phyloP scores from a whole-genome alignment of 2,888 invertebrate genomes.

The Ceramica pisi region DNA sequence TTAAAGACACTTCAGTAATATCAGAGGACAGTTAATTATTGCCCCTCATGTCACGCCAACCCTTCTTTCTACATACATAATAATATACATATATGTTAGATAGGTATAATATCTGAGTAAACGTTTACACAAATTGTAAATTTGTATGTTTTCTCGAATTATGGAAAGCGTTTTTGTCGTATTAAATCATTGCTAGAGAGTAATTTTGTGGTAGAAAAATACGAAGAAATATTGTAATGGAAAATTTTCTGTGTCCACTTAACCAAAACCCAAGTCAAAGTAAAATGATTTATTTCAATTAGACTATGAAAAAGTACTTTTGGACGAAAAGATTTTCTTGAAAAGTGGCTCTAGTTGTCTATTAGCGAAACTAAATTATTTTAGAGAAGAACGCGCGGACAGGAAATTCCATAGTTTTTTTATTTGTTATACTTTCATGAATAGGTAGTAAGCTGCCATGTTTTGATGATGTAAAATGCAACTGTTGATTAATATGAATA shows the following conservation, averaged over 20 bases:
- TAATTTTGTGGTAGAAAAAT: background rate
- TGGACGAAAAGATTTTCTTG: too few species aligned
- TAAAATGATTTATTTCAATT: too few species aligned
- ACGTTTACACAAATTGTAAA: constrained; percentile 16
- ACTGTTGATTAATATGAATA: too few species aligned
- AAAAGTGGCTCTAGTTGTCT: too few species aligned
- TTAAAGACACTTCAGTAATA: constrained; percentile 39
- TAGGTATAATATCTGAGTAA: constrained; percentile 22
- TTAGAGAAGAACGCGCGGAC: too few species aligned
- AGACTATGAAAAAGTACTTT: too few species aligned
- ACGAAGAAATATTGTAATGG: background rate
- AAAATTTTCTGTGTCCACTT: background rate
- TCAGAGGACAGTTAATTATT: constrained; percentile 36
- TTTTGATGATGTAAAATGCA: too few species aligned
- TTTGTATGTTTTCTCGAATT: background rate
- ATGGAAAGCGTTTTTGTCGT: background rate
- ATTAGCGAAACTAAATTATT: too few species aligned
- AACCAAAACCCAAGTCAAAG: too few species aligned
- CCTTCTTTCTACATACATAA: constrained; percentile 8
- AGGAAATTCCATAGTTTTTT: too few species aligned
- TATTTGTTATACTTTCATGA: too few species aligned
- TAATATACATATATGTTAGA: background rate
- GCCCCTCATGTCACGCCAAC: constrained; percentile 23
- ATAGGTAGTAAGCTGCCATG: too few species aligned
- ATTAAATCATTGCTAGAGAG: background rate